phyloP scores from a whole-genome alignment of 1,140 invertebrate genomes.

The Micrasema longulum region DNA sequence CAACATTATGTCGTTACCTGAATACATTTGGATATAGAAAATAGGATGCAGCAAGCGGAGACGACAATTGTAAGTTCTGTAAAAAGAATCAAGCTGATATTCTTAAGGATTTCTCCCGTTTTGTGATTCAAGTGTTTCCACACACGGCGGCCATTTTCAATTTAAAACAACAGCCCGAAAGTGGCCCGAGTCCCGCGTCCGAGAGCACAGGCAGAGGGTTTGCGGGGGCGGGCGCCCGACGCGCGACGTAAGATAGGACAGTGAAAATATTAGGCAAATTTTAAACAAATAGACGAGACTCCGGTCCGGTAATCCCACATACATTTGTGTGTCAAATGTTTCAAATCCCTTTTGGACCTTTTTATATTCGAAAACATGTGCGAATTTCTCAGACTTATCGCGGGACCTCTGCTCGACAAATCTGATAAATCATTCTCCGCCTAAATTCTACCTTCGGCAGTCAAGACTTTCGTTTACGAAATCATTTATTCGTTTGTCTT shows the following conservation, averaged over 20 bases:
- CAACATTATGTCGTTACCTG: no score
- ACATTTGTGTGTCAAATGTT: slow-evolving; percentile 41
- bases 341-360: slow-evolving; percentile 37
- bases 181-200: not conserved
- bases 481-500: no score
- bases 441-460: not conserved
- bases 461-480: not conserved
- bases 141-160: no score
- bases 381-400: slow-evolving; percentile 29
- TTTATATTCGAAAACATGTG: slow-evolving; percentile 41
- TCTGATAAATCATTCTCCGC: slow-evolving; percentile 14
- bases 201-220: not conserved
- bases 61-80: no score
- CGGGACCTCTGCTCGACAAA: slow-evolving; percentile 18
- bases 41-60: no score
- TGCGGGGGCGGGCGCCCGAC: not conserved
- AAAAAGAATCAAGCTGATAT: no score
- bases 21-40: no score
- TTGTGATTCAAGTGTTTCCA: no score
- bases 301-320: slow-evolving; percentile 31
- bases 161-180: slow-evolving; percentile 13
- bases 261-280: slow-evolving; percentile 39
- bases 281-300: slow-evolving; percentile 35
- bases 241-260: not conserved
- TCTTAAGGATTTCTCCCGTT: no score